These are phyloP conservation scores for Deroplatys truncata DNA, from an alignment of 2,888 invertebrate genomes.

Conservation along the genomic window DNA sequence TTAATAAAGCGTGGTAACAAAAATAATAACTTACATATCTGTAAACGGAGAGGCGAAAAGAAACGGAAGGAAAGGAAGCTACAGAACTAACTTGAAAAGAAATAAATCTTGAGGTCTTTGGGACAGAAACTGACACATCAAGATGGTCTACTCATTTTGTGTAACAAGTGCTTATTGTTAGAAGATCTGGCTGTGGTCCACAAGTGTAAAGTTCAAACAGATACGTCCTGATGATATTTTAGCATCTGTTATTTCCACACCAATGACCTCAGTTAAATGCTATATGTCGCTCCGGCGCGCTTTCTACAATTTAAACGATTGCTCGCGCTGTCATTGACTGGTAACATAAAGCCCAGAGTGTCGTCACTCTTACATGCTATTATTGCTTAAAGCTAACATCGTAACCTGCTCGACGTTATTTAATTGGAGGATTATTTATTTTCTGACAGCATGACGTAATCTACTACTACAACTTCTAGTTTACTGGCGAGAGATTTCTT, in stretches of 20 bases:
- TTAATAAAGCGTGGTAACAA: too few relatives aligned
- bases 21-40: too few relatives aligned
- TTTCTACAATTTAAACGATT: not conserved
- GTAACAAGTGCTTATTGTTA: not conserved
- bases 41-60: too few relatives aligned
- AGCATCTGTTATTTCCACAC: not conserved
- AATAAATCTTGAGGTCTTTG: not conserved
- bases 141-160: not conserved
- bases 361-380: not conserved
- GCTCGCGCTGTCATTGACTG: not conserved
- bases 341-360: not conserved
- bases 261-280: not conserved
- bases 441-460: not conserved
- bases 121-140: not conserved
- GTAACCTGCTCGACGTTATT: not conserved
- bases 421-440: not conserved
- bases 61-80: not conserved
- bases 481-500: not conserved
- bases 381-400: not conserved
- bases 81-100: not conserved
- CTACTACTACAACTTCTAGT: not conserved
- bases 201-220: not conserved
- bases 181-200: not conserved
- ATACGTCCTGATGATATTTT: not conserved
- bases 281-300: not conserved